Evolutionary conservation across 2,888 invertebrate species (phyloP).

Genomic region (Cataglyphis rosenhaueri): DNA sequence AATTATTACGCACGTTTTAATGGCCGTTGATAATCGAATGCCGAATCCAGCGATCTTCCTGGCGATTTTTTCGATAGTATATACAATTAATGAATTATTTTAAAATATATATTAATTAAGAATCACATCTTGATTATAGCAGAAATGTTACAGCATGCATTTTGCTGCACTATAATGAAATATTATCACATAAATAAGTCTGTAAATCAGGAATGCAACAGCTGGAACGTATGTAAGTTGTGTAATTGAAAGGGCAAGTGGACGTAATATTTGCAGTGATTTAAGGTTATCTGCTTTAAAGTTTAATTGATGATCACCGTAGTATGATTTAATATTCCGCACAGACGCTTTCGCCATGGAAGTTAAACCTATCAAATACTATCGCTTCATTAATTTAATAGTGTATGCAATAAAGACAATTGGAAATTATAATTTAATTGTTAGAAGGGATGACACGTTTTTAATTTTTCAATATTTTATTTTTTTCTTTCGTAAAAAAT

Average conservation of each 20-base stretch:
- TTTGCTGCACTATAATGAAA: background rate
- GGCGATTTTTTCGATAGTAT: background rate
- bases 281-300: conserved; percentile 51
- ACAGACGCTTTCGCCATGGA: background rate
- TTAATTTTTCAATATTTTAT: background rate
- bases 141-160: conserved; percentile 18
- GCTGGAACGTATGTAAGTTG: conserved; percentile 28
- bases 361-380: conserved; percentile 30
- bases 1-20: conserved; percentile 64
- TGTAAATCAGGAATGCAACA: conserved; percentile 45
- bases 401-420: background rate
- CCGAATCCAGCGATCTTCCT: background rate
- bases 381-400: conserved; percentile 32
- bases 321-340: conserved; percentile 40
- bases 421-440: background rate
- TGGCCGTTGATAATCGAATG: conserved; percentile 38
- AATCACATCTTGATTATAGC: background rate
- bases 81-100: background rate
- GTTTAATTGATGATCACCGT: conserved; percentile 38
- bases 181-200: background rate
- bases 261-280: conserved; percentile 32
- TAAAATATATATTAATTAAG: background rate
- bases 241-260: conserved; percentile 43
- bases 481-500: background rate
- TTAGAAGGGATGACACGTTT: background rate